Evolutionary conservation across 2,113 vertebrate species (phyloP).

Genomic region (Mesitornis unicolor): DNA sequence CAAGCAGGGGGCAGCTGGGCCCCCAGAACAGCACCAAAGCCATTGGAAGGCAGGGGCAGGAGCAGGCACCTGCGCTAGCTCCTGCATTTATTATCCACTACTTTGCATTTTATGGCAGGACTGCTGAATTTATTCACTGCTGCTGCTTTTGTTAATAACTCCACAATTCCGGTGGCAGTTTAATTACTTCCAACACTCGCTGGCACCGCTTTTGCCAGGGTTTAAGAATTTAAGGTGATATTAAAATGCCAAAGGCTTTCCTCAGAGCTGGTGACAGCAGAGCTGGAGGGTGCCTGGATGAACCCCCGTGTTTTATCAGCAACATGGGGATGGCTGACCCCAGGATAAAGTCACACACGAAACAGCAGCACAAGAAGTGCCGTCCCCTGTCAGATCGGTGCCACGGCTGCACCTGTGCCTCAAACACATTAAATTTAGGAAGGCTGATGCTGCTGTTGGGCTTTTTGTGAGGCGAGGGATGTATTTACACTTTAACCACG

Average conservation of each 20-base stretch:
- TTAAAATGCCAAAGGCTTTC: background rate
- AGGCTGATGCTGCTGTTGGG: too few species aligned
- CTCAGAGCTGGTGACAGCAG: background rate
- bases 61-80: background rate
- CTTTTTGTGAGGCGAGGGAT: too few species aligned
- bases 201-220: background rate
- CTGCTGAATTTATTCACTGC: background rate
- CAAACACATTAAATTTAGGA: too few species aligned
- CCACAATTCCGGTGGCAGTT: background rate
- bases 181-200: background rate
- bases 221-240: background rate
- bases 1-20: too few species aligned
- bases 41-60: too few species aligned
- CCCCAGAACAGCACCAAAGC: too few species aligned
- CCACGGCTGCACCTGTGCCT: too few species aligned
- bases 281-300: accelerated
- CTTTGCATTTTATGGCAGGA: background rate
- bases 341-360: background rate
- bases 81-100: background rate
- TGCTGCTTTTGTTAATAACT: background rate
- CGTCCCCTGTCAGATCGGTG: too few species aligned
- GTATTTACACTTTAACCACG: too few species aligned
- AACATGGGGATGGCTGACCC: background rate
- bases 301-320: background rate
- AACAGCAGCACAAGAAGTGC: too few species aligned